Percentiles rank a stretch among this genome's conserved stretches.
These are phyloP conservation scores for Rhopilema esculentum DNA, from an alignment of 30 jellyfish, hydroid and myxozoan species.

Conservation along the genomic window DNA sequence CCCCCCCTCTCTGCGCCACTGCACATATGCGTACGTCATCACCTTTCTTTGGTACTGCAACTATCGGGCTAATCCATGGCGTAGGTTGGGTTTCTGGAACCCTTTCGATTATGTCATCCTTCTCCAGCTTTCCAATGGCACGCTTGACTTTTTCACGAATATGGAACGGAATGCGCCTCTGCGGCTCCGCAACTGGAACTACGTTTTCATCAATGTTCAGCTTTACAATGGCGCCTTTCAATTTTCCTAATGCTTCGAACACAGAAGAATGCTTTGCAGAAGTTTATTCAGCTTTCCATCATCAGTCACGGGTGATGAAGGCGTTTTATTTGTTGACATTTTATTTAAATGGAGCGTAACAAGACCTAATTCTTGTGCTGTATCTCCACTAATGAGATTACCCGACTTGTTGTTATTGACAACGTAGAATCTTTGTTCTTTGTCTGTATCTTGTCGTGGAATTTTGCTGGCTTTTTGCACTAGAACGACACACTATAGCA, in stretches of 20 bases:
- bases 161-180: constrained; percentile 32
- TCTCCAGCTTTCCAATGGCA: not conserved
- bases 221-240: constrained; percentile 6
- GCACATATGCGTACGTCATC: not conserved
- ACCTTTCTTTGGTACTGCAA: not conserved
- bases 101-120: too few species aligned
- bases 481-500: not conserved
- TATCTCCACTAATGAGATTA: not conserved
- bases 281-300: not conserved
- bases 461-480: too few species aligned
- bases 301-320: not conserved
- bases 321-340: not conserved
- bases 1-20: too few species aligned
- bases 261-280: not conserved
- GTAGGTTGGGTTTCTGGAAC: constrained; percentile 16
- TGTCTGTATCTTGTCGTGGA: too few species aligned
- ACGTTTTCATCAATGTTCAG: constrained; percentile 21
- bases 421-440: not conserved
- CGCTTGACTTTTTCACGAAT: constrained; percentile 7
- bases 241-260: constrained; percentile 13
- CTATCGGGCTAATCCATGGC: not conserved
- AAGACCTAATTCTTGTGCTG: constrained; percentile 21
- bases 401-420: not conserved
- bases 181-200: constrained; percentile 20
- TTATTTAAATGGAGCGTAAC: constrained; percentile 2